Base-by-base conservation (phyloP, 2,888 invertebrate genomes). In the Hydrotaea diabolus region DNA sequence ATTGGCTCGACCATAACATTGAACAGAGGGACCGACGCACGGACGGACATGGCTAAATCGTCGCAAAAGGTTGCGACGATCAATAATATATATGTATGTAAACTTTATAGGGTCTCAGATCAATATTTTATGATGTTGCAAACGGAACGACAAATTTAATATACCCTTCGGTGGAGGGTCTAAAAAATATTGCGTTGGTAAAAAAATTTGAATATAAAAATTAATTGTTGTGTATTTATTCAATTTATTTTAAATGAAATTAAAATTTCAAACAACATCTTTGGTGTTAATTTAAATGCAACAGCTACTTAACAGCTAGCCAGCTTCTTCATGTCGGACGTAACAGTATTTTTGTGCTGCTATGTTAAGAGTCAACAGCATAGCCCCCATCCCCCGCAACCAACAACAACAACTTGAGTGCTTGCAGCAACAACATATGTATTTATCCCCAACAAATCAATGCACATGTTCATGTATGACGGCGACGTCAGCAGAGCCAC, bases 381-480 rank as follows among this genome's bases (percentile, higher is more conserved):
- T 15, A 26, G 26, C 23, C 26, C 21, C 49, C 59, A 39, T 43
- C 21, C 36, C 17, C 31, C 31, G 7, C n/a, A 69, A 43, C 11
- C 59, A 15, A 23, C 69, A 46, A 23, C 69, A 46, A 46, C 36
- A 66, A 66, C 49, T 49, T 7, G 49, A 7, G 2, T 49, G 15
- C 13, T n/a, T n/a, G 49, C 69, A 69, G 21, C 39, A 66, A 43
- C 66, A 66, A 39, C 36, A 19, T 17, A 62, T 13, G 31, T 53
- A 17, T 13, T 7, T 59, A 59, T 21, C 55, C 55, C 55, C 19
- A 55, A n/a, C 39, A 19, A 66, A 39, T 66, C 66, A 39, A 31
- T 39, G 69, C 46, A 69, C 21, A 23, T 69, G 43, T 23, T 36
- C 31, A 31, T 31, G 49, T 8, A 13, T 21, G 74, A 31, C 72